Conservation (phyloP, 23 tunicate species). For the Oikopleura albicans region DNA sequence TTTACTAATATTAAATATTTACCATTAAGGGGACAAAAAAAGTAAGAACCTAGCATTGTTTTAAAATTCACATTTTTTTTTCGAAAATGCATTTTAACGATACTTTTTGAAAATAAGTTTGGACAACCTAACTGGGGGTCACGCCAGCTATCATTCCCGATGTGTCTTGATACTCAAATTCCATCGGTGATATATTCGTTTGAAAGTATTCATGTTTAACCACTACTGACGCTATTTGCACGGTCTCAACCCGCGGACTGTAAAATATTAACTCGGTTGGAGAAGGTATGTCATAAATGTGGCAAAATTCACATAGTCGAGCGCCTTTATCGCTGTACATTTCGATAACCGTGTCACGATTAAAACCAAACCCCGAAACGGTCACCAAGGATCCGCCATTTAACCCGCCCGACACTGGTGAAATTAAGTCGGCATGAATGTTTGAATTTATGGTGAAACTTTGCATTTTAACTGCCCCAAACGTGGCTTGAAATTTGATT, state of each 20-base stretch:
- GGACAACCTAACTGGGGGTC: too few species aligned
- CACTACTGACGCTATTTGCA: not conserved
- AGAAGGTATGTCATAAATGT: not conserved
- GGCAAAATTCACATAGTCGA: constrained; percentile 5
- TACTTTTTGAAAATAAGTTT: too few species aligned
- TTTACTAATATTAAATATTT: too few species aligned
- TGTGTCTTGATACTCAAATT: not conserved
- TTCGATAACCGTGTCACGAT: not conserved
- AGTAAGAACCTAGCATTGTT: too few species aligned
- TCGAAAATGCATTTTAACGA: too few species aligned
- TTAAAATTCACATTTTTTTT: too few species aligned
- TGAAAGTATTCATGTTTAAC: not conserved
- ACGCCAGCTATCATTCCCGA: not conserved
- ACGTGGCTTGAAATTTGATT: too few species aligned
- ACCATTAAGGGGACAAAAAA: too few species aligned
- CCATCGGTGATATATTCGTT: not conserved
- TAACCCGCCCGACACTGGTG: not conserved
- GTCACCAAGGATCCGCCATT: constrained; percentile 1
- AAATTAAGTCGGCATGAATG: not conserved
- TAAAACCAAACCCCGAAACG: not conserved
- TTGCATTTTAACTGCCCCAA: too few species aligned
- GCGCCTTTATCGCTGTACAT: not conserved
- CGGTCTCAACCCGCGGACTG: not conserved
- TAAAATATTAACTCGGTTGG: not conserved
- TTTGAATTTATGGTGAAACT: too few species aligned